Evolutionary conservation across 1,140 invertebrate species (phyloP), one percentile per base, ranked within the genome.

Genomic region (Conopomorpha cramerella): DNA sequence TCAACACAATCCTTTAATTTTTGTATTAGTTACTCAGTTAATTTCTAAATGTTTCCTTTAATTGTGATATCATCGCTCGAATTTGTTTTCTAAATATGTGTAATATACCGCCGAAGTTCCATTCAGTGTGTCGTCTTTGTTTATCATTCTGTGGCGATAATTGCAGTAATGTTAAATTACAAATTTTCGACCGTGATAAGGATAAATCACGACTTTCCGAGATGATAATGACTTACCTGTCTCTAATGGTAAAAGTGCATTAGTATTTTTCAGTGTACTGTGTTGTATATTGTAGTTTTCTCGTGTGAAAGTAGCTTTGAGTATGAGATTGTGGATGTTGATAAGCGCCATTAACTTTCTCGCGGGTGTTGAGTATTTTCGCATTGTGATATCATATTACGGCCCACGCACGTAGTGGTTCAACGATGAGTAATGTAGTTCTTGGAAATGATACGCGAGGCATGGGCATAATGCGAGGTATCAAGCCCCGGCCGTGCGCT

Each of bases 101-200:
- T 81, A 82, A 81, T 82, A 81, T 82, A 79, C 82, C 82, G 78
- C 80, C 81, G 77, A 82, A 82, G 79, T 82, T 82, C 77, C 81
- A 83, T 81, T 81, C 80, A 72, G 78, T 83, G 76, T 83, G 82
- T 79, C 79, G 82, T 73, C 81, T 84, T 81, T 84, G 82, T 78
- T 78, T 78, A 78, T 78, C 74, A 74, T 78, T 77, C 66, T 77
- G 72, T 78, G 74, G 71, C 70, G 68, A 76, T 73, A 78, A 73
- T 76, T 77, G 72, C 76, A 80, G 73, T 74, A 77, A 79, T 77
- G 77, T 80, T 73, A 80, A 79, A 77, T 66, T 79, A 59, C 77
- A 73, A 76, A 79, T 80, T 67, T 80, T 79, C 55, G 77, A 78
- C 49, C 68, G 72, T 76, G 76, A 78, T 78, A 78, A 78, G 74